Evolutionary conservation across 2,113 vertebrate genomes (phyloP).

Genomic region (Aspiorhynchus laticeps): DNA sequence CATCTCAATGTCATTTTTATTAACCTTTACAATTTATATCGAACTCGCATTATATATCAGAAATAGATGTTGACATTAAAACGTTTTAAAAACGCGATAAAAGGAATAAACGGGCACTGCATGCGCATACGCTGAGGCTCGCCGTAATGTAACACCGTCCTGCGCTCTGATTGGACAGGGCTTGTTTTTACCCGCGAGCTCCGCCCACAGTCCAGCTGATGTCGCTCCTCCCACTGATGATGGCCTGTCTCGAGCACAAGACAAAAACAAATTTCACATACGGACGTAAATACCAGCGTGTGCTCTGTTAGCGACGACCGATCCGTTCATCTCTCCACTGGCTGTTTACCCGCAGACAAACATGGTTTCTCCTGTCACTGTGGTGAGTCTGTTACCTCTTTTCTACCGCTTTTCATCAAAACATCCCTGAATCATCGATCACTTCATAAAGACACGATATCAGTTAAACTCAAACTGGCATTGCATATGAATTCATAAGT

Average conservation of each 20-base stretch:
- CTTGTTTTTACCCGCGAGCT: background rate
- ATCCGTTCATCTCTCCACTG: background rate
- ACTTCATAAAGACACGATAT: background rate
- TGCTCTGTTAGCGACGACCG: background rate
- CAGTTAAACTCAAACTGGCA: background rate
- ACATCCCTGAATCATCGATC: background rate
- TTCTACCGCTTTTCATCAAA: background rate
- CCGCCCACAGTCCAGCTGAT: slow-evolving; percentile 41
- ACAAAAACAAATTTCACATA: slow-evolving; percentile 77
- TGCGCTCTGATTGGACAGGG: slow-evolving; percentile 63
- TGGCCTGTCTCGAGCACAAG: slow-evolving; percentile 68
- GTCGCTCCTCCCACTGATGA: slow-evolving; percentile 58
- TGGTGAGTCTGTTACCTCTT: slow-evolving; percentile 69
- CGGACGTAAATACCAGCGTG: slow-evolving; percentile 48
- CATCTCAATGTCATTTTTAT: background rate
- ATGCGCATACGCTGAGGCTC: slow-evolving; percentile 51
- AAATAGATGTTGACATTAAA: background rate
- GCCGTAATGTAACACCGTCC: background rate
- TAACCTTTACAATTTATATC: background rate
- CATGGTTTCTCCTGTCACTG: slow-evolving; percentile 81
- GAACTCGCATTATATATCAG: background rate
- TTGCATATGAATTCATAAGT: background rate
- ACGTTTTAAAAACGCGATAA: background rate
- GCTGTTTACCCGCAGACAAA: slow-evolving; percentile 36
- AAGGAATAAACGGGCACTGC: background rate